These are phyloP conservation scores for Dryocosmus kuriphilus DNA, from an alignment of 2,888 invertebrate species.

Conservation along the genomic window DNA sequence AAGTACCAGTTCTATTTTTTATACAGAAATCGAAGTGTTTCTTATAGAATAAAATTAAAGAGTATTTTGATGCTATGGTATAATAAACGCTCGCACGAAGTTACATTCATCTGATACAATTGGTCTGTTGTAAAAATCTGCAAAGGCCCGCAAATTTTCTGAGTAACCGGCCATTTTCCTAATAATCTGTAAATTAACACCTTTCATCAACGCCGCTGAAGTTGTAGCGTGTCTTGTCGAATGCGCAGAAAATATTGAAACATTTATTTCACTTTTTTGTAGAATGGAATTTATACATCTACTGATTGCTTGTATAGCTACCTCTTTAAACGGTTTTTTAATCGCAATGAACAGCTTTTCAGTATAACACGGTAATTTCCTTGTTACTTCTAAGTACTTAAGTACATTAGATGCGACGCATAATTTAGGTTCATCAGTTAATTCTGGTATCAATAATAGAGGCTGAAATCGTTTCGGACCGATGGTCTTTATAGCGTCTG, in stretches of 20 bases:
- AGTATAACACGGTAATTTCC: background rate
- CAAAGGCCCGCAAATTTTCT: background rate
- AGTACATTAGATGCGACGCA: constrained; percentile 42
- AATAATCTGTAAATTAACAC: background rate
- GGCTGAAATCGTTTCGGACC: constrained; percentile 43
- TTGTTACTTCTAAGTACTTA: constrained; percentile 45
- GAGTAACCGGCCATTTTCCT: background rate
- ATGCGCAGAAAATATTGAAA: background rate
- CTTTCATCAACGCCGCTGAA: background rate
- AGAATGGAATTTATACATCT: background rate
- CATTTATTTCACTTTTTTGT: background rate
- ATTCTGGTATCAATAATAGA: constrained; percentile 41
- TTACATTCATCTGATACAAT: too few relatives aligned
- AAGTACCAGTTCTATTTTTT: too few relatives aligned
- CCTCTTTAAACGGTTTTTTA: background rate
- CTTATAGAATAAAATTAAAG: too few relatives aligned
- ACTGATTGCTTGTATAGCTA: background rate
- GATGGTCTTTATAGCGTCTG: constrained; percentile 53
- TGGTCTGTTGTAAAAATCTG: too few relatives aligned
- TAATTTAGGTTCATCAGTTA: constrained; percentile 43
- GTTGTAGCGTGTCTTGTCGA: background rate
- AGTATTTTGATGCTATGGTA: too few relatives aligned
- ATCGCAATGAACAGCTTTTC: background rate
- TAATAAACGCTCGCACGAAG: too few relatives aligned
- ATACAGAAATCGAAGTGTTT: too few relatives aligned